Percentiles rank a stretch among this genome's conserved stretches.
These are phyloP conservation scores for Wiebesia pumilae DNA, from an alignment of 1,140 invertebrate species.

Conservation along the genomic window DNA sequence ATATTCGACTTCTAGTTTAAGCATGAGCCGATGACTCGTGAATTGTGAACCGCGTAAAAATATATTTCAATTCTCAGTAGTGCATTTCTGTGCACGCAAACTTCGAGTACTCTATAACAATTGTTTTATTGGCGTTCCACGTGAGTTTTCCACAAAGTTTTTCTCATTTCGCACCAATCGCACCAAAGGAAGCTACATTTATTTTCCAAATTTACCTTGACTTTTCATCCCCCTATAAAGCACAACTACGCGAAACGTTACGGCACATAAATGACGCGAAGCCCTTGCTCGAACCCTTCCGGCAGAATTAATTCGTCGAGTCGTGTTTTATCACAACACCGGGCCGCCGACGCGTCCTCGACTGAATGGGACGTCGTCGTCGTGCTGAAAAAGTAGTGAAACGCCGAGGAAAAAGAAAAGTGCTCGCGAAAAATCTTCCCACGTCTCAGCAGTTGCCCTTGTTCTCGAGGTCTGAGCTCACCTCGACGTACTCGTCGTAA, in stretches of 20 bases:
- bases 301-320: slow-evolving; percentile 41
- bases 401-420: background rate
- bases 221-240: background rate
- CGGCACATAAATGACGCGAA: slow-evolving; percentile 10
- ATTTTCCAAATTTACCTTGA: background rate
- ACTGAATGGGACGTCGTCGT: slow-evolving; percentile 10
- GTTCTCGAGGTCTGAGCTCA: slow-evolving; percentile 15
- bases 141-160: too few species aligned
- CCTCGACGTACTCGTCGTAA: slow-evolving; percentile 64
- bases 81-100: too few species aligned
- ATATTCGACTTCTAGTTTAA: too few species aligned
- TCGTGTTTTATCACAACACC: slow-evolving; percentile 52
- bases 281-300: background rate
- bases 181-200: background rate
- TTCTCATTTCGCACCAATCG: too few species aligned
- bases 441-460: slow-evolving; percentile 2
- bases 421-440: slow-evolving; percentile 3
- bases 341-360: slow-evolving; percentile 13
- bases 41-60: too few species aligned
- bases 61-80: too few species aligned
- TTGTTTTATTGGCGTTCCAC: too few species aligned
- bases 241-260: background rate
- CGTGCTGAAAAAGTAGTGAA: slow-evolving; percentile 15
- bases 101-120: too few species aligned
- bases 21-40: too few species aligned